phyloP scores from a whole-genome alignment of 2,113 vertebrate species.

The Clarias batrachus region DNA sequence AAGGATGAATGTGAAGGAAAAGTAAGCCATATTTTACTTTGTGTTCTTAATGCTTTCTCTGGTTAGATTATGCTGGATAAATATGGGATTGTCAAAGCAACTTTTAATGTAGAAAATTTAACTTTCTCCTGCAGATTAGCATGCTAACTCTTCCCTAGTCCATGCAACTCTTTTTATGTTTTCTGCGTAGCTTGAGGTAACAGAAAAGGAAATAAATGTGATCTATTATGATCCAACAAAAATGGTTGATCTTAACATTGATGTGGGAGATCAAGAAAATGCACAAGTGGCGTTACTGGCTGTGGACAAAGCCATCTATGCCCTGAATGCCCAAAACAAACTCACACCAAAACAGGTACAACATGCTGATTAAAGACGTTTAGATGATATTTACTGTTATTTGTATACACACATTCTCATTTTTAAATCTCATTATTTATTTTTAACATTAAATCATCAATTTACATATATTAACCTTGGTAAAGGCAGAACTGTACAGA shows the following conservation, averaged over 20 bases:
- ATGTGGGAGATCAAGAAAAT: conserved; percentile 54
- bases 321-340: conserved; percentile 71
- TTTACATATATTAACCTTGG: background rate
- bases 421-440: background rate
- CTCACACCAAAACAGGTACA: conserved; percentile 74
- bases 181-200: conserved; percentile 29
- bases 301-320: conserved; percentile 80
- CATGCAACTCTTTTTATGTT: background rate
- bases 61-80: background rate
- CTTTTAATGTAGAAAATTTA: background rate
- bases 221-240: background rate
- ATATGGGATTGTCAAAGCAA: background rate
- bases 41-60: background rate
- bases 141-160: background rate
- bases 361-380: background rate
- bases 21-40: conserved; percentile 54
- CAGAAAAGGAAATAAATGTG: background rate
- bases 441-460: background rate
- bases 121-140: background rate
- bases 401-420: background rate
- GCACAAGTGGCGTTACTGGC: conserved; percentile 75
- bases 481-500: background rate
- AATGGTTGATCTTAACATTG: conserved; percentile 22
- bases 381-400: background rate
- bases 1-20: conserved; percentile 72